Percentiles rank a stretch among this genome's conserved stretches.
These are phyloP conservation scores for Acronicta alni DNA, from an alignment of 2,888 invertebrate species.

Conservation along the genomic window DNA sequence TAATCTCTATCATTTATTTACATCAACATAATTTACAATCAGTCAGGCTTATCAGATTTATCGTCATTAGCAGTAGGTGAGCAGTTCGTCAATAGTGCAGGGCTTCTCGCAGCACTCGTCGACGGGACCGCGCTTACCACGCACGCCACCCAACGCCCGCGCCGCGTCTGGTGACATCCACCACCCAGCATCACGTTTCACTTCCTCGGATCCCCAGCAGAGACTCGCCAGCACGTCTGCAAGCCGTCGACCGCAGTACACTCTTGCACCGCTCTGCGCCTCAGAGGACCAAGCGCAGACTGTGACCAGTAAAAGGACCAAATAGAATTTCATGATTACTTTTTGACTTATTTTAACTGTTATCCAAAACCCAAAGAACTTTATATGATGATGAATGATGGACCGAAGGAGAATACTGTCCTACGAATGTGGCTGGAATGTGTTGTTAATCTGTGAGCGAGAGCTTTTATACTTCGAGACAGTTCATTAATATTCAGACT, in stretches of 20 bases:
- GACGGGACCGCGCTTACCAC: constrained; percentile 51
- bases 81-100: constrained; percentile 57
- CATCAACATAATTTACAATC: constrained; percentile 13
- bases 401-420: neutral
- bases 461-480: constrained; percentile 33
- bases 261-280: constrained; percentile 17
- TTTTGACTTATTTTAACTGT: neutral
- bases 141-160: constrained; percentile 27
- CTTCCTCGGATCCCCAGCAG: constrained; percentile 29
- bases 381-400: neutral
- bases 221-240: constrained; percentile 26
- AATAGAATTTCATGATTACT: neutral
- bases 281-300: neutral
- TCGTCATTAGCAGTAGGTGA: constrained; percentile 50
- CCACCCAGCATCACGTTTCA: constrained; percentile 36
- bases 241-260: constrained; percentile 41
- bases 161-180: constrained; percentile 18
- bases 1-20: constrained; percentile 29
- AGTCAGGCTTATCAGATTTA: neutral
- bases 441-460: constrained; percentile 3
- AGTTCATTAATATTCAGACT: constrained; percentile 38
- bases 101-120: constrained; percentile 63
- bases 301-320: neutral
- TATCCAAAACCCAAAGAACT: neutral
- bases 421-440: constrained; percentile 31